Evolutionary conservation across 2,113 vertebrate genomes (phyloP), one percentile per base, ranked within the genome.

Genomic region (Lepus americanus): DNA sequence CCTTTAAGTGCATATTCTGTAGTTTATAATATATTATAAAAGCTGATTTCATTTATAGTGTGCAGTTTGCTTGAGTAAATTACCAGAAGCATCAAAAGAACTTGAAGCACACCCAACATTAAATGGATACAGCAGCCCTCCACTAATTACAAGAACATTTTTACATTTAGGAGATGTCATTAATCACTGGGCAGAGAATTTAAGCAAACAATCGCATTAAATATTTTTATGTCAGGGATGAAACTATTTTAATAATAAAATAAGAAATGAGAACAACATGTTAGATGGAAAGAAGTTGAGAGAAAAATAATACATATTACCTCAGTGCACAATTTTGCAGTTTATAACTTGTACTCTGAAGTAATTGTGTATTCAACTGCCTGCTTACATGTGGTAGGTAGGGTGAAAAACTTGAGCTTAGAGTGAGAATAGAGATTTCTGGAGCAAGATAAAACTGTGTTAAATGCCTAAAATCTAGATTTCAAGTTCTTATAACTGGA

Each of bases 381-480:
- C 55, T 67, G 12, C 29, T 23, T 83, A 49, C 9, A 76, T 67
- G 44, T 74, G n/a, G 53, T 36, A 63, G 33, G 19, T 36, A 63
- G 33, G 19, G 22, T 83, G 29, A 74, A 93, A 95, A 80, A 1
- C 33, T 63, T 76, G 64, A 84, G 87, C 63, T 59, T 92, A 81
- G 6, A 31, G 66, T 59, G 25, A 70, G 39, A 88, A 96, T 78
- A 88, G 23, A 95, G 73, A 91, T 31, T 94, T 90, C 80, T 7
- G 6, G 61, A 96, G 53, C 61, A 92, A 92, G 87, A 93, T 85
- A 96, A 95, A 97, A 97, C 96, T 95, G 95, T 89, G 94, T 89
- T 97, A 97, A 97, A 97, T 69, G 70, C 53, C 94, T 51, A 85
- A 96, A 90, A 92, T 95, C 78, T 94, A 83, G 85, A 91, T 88